phyloP scores from a whole-genome alignment of 2,797 vertebrate genomes.

The Hippoglossus hippoglossus region DNA sequence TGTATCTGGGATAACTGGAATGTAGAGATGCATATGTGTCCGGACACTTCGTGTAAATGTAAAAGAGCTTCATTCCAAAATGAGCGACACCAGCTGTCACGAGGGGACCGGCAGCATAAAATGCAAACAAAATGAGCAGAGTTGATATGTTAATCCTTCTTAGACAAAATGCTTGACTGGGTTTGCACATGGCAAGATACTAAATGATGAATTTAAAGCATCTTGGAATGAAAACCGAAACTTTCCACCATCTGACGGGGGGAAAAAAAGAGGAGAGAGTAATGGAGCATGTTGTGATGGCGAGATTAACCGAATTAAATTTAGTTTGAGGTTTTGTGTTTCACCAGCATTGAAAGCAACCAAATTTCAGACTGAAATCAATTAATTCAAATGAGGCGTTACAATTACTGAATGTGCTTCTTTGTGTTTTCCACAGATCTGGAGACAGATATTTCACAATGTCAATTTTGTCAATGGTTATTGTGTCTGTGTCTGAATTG shows the following conservation, averaged over 20 bases:
- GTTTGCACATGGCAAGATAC: slow-evolving; percentile 2
- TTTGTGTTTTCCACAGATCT: not conserved
- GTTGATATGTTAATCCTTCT: slow-evolving; percentile 20
- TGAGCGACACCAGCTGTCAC: slow-evolving; percentile 17
- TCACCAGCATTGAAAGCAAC: not conserved
- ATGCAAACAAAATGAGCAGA: slow-evolving; percentile 26
- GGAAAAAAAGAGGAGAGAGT: not conserved
- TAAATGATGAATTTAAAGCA: slow-evolving; percentile 13
- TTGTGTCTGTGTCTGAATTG: slow-evolving; percentile 12
- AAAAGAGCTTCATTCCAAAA: slow-evolving; percentile 40
- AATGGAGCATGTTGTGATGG: not conserved
- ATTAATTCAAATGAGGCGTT: not conserved
- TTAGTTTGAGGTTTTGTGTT: not conserved
- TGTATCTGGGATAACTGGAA: slow-evolving; percentile 61
- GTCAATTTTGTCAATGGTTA: not conserved
- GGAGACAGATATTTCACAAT: not conserved
- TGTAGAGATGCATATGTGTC: slow-evolving; percentile 42
- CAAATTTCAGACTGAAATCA: not conserved
- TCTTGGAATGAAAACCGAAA: slow-evolving; percentile 31
- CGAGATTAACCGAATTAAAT: not conserved
- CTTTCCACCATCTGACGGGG: not conserved
- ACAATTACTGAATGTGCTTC: not conserved
- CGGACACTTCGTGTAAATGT: slow-evolving; percentile 38
- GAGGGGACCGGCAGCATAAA: slow-evolving; percentile 14
- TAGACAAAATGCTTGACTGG: slow-evolving; percentile 4